Base-by-base conservation (phyloP, 2,888 invertebrate species). In the Stegana nigrithorax region DNA sequence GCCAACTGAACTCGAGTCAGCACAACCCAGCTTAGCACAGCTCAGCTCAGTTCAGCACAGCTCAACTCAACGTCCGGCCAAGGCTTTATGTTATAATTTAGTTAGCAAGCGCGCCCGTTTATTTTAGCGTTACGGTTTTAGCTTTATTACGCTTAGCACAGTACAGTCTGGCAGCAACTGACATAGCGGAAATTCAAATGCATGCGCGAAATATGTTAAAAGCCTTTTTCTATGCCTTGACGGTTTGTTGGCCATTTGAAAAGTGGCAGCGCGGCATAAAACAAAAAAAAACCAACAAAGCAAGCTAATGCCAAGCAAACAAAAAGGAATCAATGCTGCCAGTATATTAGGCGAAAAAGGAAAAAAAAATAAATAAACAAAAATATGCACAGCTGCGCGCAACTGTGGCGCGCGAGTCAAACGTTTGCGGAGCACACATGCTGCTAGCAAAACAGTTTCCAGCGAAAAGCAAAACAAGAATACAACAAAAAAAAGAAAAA, bases 121-220 rank as follows among this genome's bases (percentile, higher is more conserved):
- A n/a, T 27, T 2, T 53, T 2, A 17, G 53, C 27, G 26, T 26
- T 29, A 53, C 59, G 45, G 42, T 58, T 53, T 64, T 65, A 68
- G 78, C 75, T 75, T 78, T 78, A 75, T 75, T 78, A 73, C 70
- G 69, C 60, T 58, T 51, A 51, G 53, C 55, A 50, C 51, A 39
- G 25, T 39, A 14, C 56, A 67, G 67, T n/a, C n/a, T n/a, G n/a
- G n/a, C n/a, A n/a, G n/a, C n/a, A n/a, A n/a, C n/a, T 61, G 65
- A 71, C 70, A 76, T 75, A 76, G 73, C 79, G 76, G 77, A 76
- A 78, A 78, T 78, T 77, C 73, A 75, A 77, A 77, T 76, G 73
- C 73, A 73, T 50, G 66, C n/a, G 73, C 71, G 67, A 78, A 73
- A 76, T 73, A 78, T 76, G 74, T 72, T 70, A 59, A 71, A 67